phyloP scores from a whole-genome alignment of 2,113 vertebrate species.

The Tragelaphus strepsiceros region DNA sequence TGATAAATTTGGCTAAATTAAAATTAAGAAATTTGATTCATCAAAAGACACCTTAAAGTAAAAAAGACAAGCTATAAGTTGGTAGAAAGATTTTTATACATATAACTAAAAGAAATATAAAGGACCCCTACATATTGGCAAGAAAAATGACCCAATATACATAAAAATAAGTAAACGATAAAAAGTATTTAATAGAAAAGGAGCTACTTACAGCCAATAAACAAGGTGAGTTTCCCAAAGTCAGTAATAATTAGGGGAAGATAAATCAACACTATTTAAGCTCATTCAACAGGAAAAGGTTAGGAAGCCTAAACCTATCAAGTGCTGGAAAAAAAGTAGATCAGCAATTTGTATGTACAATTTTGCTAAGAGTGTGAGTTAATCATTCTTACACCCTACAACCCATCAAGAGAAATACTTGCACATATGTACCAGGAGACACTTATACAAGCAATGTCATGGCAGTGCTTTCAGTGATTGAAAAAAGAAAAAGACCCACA shows the following conservation, averaged over 20 bases:
- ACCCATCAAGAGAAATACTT: neutral
- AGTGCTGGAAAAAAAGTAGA: neutral
- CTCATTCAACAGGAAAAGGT: neutral
- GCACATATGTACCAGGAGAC: neutral
- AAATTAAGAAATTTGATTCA: neutral
- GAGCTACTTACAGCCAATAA: neutral
- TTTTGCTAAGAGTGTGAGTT: neutral
- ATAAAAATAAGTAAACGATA: neutral
- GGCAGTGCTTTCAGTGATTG: neutral
- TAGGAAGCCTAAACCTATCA: neutral
- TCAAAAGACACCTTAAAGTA: neutral
- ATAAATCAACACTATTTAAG: neutral
- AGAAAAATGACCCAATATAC: neutral
- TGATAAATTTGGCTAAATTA: neutral
- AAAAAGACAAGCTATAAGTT: neutral
- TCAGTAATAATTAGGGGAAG: neutral
- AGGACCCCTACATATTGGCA: neutral
- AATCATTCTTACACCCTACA: neutral
- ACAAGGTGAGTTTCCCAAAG: neutral
- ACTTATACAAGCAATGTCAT: neutral
- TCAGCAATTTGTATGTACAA: neutral
- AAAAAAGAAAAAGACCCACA: neutral
- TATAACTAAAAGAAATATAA: neutral
- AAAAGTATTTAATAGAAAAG: neutral
- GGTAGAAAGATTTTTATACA: neutral